A percentile compares a stretch with the other conserved stretches of the same genome.
Conservation (phyloP, 2,797 vertebrate genomes). For the Lutjanus argentimaculatus region DNA sequence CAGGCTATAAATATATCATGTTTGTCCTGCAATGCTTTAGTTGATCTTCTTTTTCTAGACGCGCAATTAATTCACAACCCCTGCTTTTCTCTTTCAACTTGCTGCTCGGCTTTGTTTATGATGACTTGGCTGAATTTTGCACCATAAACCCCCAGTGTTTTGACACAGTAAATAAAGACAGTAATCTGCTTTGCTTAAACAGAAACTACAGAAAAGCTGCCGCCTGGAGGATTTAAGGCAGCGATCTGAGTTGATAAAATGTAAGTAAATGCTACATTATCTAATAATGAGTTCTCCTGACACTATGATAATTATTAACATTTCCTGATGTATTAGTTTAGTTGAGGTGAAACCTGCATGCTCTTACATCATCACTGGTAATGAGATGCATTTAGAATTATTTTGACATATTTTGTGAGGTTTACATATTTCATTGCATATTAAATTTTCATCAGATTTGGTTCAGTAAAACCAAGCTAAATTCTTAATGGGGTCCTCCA, state of each 20-base stretch:
- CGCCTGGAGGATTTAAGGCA: not conserved
- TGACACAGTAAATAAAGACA: conserved; percentile 14
- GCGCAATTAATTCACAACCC: conserved; percentile 29
- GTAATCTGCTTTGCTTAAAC: conserved; percentile 13
- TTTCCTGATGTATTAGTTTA: not conserved
- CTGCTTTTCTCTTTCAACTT: conserved; percentile 20
- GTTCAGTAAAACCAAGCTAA: not conserved
- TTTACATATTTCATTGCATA: not conserved
- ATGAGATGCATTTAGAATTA: not conserved
- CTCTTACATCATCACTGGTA: not conserved
- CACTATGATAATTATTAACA: conserved; percentile 1
- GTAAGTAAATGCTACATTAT: not conserved
- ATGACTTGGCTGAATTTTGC: conserved; percentile 15
- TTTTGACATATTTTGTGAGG: not conserved
- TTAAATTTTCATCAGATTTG: not conserved
- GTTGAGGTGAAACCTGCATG: not conserved
- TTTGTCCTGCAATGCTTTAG: conserved; percentile 12
- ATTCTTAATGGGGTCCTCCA: not conserved
- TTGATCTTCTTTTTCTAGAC: not conserved
- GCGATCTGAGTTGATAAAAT: conserved; percentile 10
- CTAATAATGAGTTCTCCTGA: not conserved
- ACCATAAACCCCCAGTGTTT: not conserved
- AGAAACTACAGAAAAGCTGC: conserved; percentile 8
- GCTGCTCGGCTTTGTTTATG: conserved; percentile 29
- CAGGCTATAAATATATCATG: conserved; percentile 12